Base-by-base conservation (phyloP, 2,888 invertebrate genomes). In the Allygus modestus region DNA sequence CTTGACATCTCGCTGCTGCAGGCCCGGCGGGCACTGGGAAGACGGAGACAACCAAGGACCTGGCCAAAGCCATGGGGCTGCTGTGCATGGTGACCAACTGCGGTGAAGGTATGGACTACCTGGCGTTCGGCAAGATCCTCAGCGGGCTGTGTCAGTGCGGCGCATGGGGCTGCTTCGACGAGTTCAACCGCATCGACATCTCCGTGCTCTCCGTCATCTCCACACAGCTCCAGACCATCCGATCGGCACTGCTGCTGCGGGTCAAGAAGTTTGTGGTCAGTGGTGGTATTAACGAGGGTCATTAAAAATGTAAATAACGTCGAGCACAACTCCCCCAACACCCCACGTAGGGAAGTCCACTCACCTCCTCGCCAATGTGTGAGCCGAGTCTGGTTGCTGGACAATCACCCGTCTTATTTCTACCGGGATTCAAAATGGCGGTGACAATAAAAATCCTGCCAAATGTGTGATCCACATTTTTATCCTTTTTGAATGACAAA, bases 151-250 rank as follows among this genome's bases (percentile, higher is more conserved):
- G 95, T 83, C 96, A 97, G 89, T 96, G 96, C 89, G 98, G 98
- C 0, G 97, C 97, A 1, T 98, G 98, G 98, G 98, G 98, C 0
- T 98, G 98, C 90, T 98, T 98, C 89, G 98, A 98, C 88, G 97
- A 98, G 91, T 98, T 98, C 91, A 98, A 98, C 90, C 92, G 97
- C 46, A 98, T 98, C 87, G 97, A 98, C 87, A 94, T 97, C 4
- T 97, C 98, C 0, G 97, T 98, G 73, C 91, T 98, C 26, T 98
- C 97, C 20, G 98, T 98, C 0, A 97, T 98, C 89, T 98, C 98
- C 0, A 96, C 97, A 0, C 98, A 98, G 89, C 91, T 98, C 87
- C 97, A 97, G 90, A 97, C 97, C 17, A 97, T 98, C 85, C 93
- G 97, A 83, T 96, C 95, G 88, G 98, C 96, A 0, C 90, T 98